phyloP scores from a whole-genome alignment of 2,888 invertebrate genomes.

The Epinotia demarniana region DNA sequence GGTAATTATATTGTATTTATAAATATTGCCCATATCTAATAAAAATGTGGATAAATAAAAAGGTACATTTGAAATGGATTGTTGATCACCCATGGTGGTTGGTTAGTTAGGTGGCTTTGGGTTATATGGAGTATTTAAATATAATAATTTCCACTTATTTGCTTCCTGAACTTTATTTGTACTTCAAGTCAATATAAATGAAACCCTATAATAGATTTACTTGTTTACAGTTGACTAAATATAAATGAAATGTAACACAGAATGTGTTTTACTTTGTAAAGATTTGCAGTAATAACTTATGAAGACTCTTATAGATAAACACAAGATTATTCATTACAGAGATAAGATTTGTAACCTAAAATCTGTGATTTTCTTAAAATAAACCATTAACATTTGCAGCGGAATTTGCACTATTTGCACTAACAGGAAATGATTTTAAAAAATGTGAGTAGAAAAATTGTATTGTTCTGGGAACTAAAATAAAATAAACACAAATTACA shows the following conservation, averaged over 20 bases:
- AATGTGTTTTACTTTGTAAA: not conserved
- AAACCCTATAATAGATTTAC: too few relatives aligned
- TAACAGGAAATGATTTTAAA: not conserved
- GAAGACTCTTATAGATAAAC: conserved; percentile 19
- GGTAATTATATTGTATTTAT: too few relatives aligned
- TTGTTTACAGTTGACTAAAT: not conserved
- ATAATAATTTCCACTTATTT: too few relatives aligned
- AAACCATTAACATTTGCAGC: not conserved
- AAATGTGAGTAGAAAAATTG: not conserved
- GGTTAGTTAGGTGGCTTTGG: too few relatives aligned
- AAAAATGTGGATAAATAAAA: too few relatives aligned
- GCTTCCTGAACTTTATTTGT: too few relatives aligned
- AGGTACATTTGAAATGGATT: too few relatives aligned
- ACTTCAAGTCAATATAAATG: too few relatives aligned
- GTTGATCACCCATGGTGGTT: too few relatives aligned
- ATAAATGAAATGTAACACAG: not conserved
- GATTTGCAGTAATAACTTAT: not conserved
- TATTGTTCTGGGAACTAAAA: not conserved
- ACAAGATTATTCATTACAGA: conserved; percentile 21
- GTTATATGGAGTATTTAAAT: too few relatives aligned
- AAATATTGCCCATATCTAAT: too few relatives aligned
- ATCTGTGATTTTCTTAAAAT: not conserved
- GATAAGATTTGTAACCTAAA: conserved; percentile 39
- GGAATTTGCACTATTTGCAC: too few relatives aligned
- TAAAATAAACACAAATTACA: conserved; percentile 7